Evolutionary conservation across 1,140 invertebrate genomes (phyloP), one percentile per base, ranked within the genome.

Genomic region (Philopotamus ludificatus): DNA sequence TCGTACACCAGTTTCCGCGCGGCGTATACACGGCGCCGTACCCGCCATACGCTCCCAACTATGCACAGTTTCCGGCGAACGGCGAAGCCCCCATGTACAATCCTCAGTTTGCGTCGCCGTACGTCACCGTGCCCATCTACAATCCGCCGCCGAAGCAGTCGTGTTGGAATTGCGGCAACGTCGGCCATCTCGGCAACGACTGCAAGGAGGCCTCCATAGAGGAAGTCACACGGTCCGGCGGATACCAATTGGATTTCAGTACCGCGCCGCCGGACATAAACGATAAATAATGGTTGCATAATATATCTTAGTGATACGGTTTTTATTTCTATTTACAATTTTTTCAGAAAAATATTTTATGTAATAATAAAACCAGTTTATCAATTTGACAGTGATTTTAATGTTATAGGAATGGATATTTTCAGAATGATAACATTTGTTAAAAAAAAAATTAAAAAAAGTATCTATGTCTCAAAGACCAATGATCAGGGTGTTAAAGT

Each of bases 151-250:
- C 74, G 67, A 79, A 79, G 72, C 70, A 83, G 2, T 85, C 83
- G 15, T 87, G 86, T 72, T 91, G 86, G 76, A 92, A 92, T 73
- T 92, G 89, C 77, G 89, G 89, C 39, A 87, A 85, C 23, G 81
- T 84, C 50, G 88, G 81, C 57, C 93, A 96, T 75, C 79, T 84
- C n/a, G 91, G 91, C 1, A 77, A 83, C 63, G 92, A 94, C 34
- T 96, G 93, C 75, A 88, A 89, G 68, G 91, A 93, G 74, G 86
- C 87, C 57, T 91, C 90, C 4, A 92, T 94, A 84, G 92, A 95
- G 74, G 91, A 93, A 76, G 87, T 93, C 73, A 92, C 90, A 8
- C 82, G 85, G 60, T 84, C 83, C 47, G 84, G 84, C 55, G 81
- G 81, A 55, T 87, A 86, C 71, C 84, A 83, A 74, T 74, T 87